A percentile compares a stretch with the other conserved stretches of the same genome.
These are phyloP conservation scores for Luffia ferchaultella DNA, from an alignment of 2,888 invertebrate genomes.

Conservation along the genomic window DNA sequence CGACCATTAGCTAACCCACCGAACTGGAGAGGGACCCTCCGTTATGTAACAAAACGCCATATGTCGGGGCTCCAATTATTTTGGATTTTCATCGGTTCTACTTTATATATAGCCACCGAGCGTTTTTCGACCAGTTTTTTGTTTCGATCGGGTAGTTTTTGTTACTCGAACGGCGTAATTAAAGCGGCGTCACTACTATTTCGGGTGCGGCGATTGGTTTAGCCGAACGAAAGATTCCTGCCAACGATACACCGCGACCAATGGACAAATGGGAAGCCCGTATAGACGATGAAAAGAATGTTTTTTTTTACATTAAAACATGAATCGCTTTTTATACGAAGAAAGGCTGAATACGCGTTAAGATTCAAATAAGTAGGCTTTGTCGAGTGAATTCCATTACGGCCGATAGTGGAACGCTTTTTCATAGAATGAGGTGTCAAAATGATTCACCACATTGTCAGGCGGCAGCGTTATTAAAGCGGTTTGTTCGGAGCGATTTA, in stretches of 20 bases:
- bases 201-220: neutral
- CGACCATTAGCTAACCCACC: neutral
- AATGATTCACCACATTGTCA: neutral
- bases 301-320: conserved; percentile 4
- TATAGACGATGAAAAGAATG: conserved; percentile 1
- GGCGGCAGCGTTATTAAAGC: neutral
- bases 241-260: conserved; percentile 3
- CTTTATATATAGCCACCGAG: neutral
- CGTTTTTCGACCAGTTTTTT: neutral
- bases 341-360: conserved; percentile 23
- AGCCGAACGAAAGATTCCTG: neutral
- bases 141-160: neutral
- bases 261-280: conserved; percentile 6
- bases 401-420: neutral
- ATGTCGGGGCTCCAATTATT: neutral
- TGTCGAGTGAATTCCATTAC: conserved; percentile 19
- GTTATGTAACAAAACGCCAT: neutral
- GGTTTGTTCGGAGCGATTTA: neutral
- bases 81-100: neutral
- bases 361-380: conserved; percentile 36
- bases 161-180: neutral
- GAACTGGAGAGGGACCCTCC: neutral
- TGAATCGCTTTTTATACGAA: conserved; percentile 16
- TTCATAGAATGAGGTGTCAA: neutral
- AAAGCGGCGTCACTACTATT: neutral